phyloP scores from a whole-genome alignment of 2,113 vertebrate species.

The Centropristis striata region DNA sequence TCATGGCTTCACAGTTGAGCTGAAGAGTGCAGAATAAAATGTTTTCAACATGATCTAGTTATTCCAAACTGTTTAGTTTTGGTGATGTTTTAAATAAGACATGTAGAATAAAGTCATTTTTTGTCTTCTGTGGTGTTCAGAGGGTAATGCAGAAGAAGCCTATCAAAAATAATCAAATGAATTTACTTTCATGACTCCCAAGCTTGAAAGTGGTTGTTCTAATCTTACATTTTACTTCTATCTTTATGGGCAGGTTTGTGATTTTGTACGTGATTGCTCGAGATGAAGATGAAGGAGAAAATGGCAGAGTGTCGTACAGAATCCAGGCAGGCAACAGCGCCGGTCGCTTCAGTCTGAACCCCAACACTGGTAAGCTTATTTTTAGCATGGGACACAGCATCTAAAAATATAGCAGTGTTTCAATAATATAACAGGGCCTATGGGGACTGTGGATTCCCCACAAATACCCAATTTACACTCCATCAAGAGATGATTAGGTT shows the following conservation, averaged over 20 bases:
- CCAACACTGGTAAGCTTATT: conserved; percentile 89
- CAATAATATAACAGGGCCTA: conserved; percentile 16
- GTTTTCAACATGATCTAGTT: too few species aligned
- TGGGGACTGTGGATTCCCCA: conserved; percentile 28
- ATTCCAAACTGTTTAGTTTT: too few species aligned
- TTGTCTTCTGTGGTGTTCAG: too few species aligned
- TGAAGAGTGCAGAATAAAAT: too few species aligned
- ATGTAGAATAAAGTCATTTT: too few species aligned
- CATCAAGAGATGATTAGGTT: conserved; percentile 21
- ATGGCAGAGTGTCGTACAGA: conserved; percentile 91
- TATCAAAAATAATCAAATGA: background rate
- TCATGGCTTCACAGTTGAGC: too few species aligned
- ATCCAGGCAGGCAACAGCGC: conserved; percentile 89
- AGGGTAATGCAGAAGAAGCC: too few species aligned
- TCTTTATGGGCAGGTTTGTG: conserved; percentile 79
- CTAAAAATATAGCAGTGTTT: conserved; percentile 39
- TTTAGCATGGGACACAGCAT: background rate
- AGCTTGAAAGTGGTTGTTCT: background rate
- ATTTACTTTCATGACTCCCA: background rate
- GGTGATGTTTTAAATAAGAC: too few species aligned
- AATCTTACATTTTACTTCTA: conserved; percentile 5
- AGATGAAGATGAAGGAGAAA: conserved; percentile 94
- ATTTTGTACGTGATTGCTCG: conserved; percentile 91
- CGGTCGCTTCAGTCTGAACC: conserved; percentile 90
- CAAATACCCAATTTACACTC: conserved; percentile 52